These are phyloP conservation scores for Zeuzera pyrina DNA, from an alignment of 2,888 invertebrate species.

Conservation along the genomic window DNA sequence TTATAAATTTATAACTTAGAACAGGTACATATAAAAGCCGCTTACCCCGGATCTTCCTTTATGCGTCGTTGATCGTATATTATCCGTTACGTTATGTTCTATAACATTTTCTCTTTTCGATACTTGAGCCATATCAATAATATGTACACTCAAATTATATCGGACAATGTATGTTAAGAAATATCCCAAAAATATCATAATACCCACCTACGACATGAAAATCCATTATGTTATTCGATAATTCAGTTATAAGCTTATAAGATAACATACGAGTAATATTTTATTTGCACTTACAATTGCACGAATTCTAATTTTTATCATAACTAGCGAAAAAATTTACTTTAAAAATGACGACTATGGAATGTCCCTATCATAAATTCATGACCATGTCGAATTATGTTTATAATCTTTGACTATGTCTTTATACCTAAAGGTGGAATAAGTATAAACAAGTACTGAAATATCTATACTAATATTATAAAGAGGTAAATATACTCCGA, in stretches of 20 bases:
- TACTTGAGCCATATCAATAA: slow-evolving; percentile 51
- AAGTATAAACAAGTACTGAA: too few species aligned
- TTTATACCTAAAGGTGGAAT: too few species aligned
- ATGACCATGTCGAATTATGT: too few species aligned
- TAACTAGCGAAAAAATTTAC: too few species aligned
- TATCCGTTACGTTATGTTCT: slow-evolving; percentile 6
- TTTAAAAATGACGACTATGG: too few species aligned
- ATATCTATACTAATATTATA: too few species aligned
- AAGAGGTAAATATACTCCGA: too few species aligned
- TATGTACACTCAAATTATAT: slow-evolving; percentile 60
- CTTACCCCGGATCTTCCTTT: slow-evolving; percentile 16
- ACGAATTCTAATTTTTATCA: slow-evolving; percentile 41
- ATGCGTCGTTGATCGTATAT: slow-evolving; percentile 8
- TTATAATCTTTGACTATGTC: too few species aligned
- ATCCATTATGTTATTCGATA: background rate
- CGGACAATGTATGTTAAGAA: slow-evolving; percentile 56
- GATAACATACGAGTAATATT: background rate
- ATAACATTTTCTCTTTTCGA: slow-evolving; percentile 17
- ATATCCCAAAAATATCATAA: slow-evolving; percentile 72
- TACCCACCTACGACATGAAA: slow-evolving; percentile 47
- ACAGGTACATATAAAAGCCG: slow-evolving; percentile 27
- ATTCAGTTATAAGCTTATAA: background rate
- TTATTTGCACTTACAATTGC: slow-evolving; percentile 42
- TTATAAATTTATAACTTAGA: background rate
- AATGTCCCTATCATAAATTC: too few species aligned